Conservation (phyloP, 2,113 vertebrate species). For the Halichoerus grypus region DNA sequence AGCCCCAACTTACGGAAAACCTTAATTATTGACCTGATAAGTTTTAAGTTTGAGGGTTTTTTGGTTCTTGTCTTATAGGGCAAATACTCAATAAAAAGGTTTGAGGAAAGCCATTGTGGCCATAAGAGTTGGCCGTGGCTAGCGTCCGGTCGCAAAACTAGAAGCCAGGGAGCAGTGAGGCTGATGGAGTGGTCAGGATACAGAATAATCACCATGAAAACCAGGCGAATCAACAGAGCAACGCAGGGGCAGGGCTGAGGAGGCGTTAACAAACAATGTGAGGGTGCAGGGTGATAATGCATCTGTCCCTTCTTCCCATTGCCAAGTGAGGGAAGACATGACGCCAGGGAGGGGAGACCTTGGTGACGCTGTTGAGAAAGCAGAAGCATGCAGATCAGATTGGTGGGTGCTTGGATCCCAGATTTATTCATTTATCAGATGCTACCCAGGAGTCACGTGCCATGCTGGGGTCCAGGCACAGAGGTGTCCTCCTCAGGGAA, state of each 20-base stretch:
- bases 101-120: background rate
- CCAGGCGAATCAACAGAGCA: accelerated
- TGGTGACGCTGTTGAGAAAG: background rate
- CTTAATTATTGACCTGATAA: background rate
- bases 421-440: background rate
- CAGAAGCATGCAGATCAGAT: accelerated
- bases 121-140: too few relatives aligned
- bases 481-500: background rate
- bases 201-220: background rate
- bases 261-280: accelerated
- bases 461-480: background rate
- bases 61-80: background rate
- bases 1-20: background rate
- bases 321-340: background rate
- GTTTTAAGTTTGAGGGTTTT: background rate
- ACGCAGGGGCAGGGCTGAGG: background rate
- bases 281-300: background rate
- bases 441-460: background rate
- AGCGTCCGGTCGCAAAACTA: background rate
- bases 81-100: background rate
- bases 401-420: accelerated
- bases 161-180: background rate
- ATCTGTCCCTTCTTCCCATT: background rate
- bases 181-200: background rate
- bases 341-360: background rate